Evolutionary conservation across 2,888 invertebrate genomes (phyloP).

Genomic region (Brachypalpus laphriformis): DNA sequence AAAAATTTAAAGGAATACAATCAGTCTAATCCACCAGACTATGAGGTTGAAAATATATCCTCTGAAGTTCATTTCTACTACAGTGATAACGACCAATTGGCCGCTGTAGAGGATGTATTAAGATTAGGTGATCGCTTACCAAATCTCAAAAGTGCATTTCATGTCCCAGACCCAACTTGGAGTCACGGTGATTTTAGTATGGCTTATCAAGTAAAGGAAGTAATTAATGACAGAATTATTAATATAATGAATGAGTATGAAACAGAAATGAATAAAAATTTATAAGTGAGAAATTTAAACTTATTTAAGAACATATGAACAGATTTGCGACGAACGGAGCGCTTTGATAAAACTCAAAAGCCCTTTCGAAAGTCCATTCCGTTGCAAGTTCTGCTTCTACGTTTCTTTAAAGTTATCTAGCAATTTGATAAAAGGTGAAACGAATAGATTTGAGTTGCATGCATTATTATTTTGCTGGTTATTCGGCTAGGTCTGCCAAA

Average conservation of each 20-base stretch:
- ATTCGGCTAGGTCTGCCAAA: too few relatives aligned
- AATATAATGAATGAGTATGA: neutral
- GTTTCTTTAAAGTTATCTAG: too few relatives aligned
- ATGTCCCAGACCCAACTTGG: constrained; percentile 77
- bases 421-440: too few relatives aligned
- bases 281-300: too few relatives aligned
- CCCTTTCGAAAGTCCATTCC: too few relatives aligned
- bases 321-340: too few relatives aligned
- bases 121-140: constrained; percentile 75
- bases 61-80: constrained; percentile 77
- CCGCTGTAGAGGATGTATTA: constrained; percentile 77
- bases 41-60: constrained; percentile 76
- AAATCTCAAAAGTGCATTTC: constrained; percentile 74
- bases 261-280: neutral
- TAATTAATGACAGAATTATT: constrained; percentile 76
- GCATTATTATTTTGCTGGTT: too few relatives aligned
- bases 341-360: too few relatives aligned
- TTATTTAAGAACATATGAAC: too few relatives aligned
- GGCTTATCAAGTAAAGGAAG: constrained; percentile 73
- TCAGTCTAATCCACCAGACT: constrained; percentile 76
- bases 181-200: constrained; percentile 76
- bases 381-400: too few relatives aligned
- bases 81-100: constrained; percentile 77
- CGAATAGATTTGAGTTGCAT: too few relatives aligned
- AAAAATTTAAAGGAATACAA: constrained; percentile 77